Evolutionary conservation across 2,113 vertebrate genomes (phyloP), one percentile per base, ranked within the genome.

Genomic region (Lanius collurio): DNA sequence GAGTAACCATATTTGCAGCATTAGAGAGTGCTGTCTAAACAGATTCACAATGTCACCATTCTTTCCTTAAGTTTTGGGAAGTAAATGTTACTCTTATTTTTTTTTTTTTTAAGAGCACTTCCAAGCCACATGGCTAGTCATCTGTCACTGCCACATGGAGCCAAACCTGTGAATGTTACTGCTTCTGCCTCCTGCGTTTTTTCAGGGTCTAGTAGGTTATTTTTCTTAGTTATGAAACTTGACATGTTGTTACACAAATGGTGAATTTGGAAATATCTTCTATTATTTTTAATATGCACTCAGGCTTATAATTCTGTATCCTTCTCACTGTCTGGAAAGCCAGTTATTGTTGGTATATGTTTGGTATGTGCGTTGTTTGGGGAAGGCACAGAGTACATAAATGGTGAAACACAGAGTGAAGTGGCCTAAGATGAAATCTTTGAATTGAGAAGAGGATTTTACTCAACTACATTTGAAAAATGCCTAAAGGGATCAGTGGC

Each of bases 111-210:
- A 73, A 75, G 55, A 94, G 46, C 26, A 33, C 23, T 95, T 82
- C 71, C 42, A 90, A 84, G 46, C 71, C 76, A 92, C 92, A 77
- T 94, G 88, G 67, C 42, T 47, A n/a, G 13, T 93, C 79, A 73
- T 93, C 94, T 97, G 79, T 88, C 80, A 81, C 33, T 92, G 86
- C 76, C 71, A 95, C 83, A 64, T 39, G 39, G 71, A 93, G 39
- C 60, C 79, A 86, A 94, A 90, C 75, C 68, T 83, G 83, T 0
- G 0, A 83, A 65, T 1, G 0, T 52, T 92, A 89, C 86, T 84
- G 41, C 41, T 87, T 83, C 39, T 87, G 35, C 65, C 44, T 75
- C 42, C 47, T 92, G 53, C n/a, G 55, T 49, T 56, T 89, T 94
- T 82, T 83, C 44, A 82, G 87, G 76, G 64, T 65, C 67, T 83